Evolutionary conservation across 1,140 invertebrate genomes (phyloP).

Genomic region (Dendroctonus valens): DNA sequence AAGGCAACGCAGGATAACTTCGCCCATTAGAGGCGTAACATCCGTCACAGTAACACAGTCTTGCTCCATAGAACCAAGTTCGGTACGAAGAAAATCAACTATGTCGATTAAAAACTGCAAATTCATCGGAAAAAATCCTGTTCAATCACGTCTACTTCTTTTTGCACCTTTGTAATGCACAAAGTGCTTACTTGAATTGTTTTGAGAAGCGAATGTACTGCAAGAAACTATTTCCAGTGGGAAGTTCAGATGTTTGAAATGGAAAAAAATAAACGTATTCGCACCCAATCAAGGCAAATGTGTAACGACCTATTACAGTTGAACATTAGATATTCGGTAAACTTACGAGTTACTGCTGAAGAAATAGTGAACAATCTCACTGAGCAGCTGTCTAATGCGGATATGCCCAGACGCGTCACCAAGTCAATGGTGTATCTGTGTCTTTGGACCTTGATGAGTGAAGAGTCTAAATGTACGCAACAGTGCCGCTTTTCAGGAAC

Average conservation of each 20-base stretch:
- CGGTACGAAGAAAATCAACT: too few relatives aligned
- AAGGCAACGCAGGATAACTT: too few relatives aligned
- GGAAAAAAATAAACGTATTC: conserved; percentile 1
- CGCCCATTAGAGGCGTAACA: too few relatives aligned
- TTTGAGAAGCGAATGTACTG: background rate
- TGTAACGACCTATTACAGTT: background rate
- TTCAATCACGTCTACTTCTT: conserved; percentile 12
- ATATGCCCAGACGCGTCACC: conserved; percentile 6
- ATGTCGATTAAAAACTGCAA: background rate
- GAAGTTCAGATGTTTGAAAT: conserved; percentile 9
- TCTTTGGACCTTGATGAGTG: conserved; percentile 2
- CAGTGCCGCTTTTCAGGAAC: conserved; percentile 4
- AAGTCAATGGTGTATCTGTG: conserved; percentile 10
- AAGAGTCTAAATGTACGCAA: background rate
- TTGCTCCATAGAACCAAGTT: too few relatives aligned
- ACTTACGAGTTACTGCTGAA: background rate
- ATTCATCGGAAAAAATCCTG: conserved; percentile 1
- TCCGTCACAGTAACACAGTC: too few relatives aligned
- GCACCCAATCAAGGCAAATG: background rate
- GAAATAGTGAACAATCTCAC: conserved; percentile 1
- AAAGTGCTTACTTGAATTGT: background rate
- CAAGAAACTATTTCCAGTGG: background rate
- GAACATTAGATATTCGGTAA: background rate
- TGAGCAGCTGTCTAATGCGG: background rate
- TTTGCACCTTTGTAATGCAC: conserved; percentile 5